Evolutionary conservation across 2,797 vertebrate genomes (phyloP), one percentile per base, ranked within the genome.

Genomic region (Muscicapa striata): DNA sequence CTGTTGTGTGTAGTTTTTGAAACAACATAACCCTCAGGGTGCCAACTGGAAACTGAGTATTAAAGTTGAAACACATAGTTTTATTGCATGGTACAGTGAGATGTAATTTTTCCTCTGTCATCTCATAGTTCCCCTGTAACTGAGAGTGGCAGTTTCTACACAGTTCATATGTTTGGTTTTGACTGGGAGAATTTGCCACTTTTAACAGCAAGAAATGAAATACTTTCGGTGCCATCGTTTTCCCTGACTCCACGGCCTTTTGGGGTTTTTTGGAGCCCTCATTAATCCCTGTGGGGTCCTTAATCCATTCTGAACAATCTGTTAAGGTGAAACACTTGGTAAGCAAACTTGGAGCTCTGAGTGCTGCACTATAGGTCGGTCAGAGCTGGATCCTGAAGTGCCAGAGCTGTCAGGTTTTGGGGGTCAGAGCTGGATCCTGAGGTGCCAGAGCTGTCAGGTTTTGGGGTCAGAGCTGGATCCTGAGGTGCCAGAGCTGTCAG

Each of bases 241-340:
- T 79, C n/a, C 63, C 61, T 57, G 49, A 43, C 84, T 66, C 51
- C 32, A 3, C 0, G 0, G 6, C 70, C 70, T 74, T 74, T 61
- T 43, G 48, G 68, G 58, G 4, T 30, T 75, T 91, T 74, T 43
- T 77, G 13, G 55, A 49, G 30, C 45, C 79, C 52, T 45, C 9
- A 17, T 63, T 69, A 73, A 79, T 94, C 89, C 77, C 46, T 43
- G 43, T 46, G 84, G 72, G 88, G 80, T 94, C 92, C 79, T 66
- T 90, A 91, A 94, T 94, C 90, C 84, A 45, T 80, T 90, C 6
- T 67, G 78, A 94, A 74, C 57, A 61, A 30, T 34, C 62, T 75
- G 1, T 86, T 78, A 75, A 91, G 86, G 74, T 94, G 89, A 75
- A 95, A 59, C 79, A 68, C 62, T 93, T 88, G 29, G 45, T 88